A percentile compares a stretch with the other conserved stretches of the same genome.
These are phyloP conservation scores for Chrysolina americana DNA, from an alignment of 2,888 invertebrate genomes.

Conservation along the genomic window DNA sequence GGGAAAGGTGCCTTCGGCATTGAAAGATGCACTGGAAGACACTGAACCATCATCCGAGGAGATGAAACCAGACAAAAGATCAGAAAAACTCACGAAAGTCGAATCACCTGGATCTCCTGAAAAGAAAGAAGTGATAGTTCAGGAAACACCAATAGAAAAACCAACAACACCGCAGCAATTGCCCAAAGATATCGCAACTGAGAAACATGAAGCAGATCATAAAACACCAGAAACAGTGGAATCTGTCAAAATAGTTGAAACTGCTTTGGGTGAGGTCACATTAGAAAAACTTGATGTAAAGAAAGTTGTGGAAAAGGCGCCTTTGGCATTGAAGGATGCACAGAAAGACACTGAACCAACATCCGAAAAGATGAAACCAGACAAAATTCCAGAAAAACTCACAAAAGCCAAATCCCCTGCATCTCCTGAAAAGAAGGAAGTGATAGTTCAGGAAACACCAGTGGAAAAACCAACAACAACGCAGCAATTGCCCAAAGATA, in stretches of 20 bases:
- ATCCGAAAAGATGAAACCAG: not conserved
- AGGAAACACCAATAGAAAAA: not conserved
- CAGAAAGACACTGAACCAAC: not conserved
- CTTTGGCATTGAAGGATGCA: not conserved
- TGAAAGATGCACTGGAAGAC: no score
- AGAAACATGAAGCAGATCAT: no score
- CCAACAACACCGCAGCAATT: no score
- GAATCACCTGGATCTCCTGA: not conserved
- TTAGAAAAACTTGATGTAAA: conserved; percentile 6
- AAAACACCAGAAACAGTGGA: no score
- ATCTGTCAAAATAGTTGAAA: no score
- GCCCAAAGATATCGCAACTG: no score
- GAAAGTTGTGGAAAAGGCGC: not conserved
- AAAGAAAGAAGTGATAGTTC: not conserved
- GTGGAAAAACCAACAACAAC: not conserved
- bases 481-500: not conserved
- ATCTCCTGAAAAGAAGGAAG: not conserved
- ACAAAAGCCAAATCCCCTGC: no score
- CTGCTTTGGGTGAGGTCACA: not conserved
- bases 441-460: not conserved
- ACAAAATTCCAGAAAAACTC: no score
- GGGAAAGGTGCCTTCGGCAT: no score
- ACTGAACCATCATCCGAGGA: no score
- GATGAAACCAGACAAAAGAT: not conserved
- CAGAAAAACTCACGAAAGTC: not conserved